Evolutionary conservation across 2,888 invertebrate species (phyloP), one percentile per base, ranked within the genome.

Genomic region (Masnerella sp.): DNA sequence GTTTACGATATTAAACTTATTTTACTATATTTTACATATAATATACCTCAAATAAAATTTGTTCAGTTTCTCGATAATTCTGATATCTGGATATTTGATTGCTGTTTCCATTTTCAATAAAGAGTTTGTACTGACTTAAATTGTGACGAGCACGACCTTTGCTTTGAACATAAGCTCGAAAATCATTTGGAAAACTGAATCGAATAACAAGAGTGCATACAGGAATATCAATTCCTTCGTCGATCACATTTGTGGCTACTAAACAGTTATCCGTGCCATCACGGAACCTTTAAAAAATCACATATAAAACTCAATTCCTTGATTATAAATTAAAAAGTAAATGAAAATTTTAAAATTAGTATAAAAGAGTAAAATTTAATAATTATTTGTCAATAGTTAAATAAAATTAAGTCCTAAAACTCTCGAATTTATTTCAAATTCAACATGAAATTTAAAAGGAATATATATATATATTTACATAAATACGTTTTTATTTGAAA

Each of bases 211-310:
- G 87, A 70, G 93, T 92, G 83, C 98, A 98, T 20, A 91, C 90
- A 1, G 93, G 93, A 20, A 97, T 90, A 86, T 97, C 96, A 7
- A 97, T 91, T 0, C 97, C 97, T 88, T 98, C 97, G 84, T 97
- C 97, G 18, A 97, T 88, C 0, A 97, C 94, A 83, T 93, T 93
- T 0, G 97, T 93, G 0, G 93, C 90, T 0, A 94, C 87, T 18
- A 95, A 83, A 1, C 94, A 83, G 84, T 95, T 95, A 3, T 89
- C 86, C 25, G 90, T 88, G 5, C 91, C 90, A 5, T 86, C 86
- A 15, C 90, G 88, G 81, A 94, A 94, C 30, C 90, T 89, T 11
- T 14, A 40, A 56, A 38, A n/a, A n/a, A n/a, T n/a, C n/a, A n/a
- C n/a, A n/a, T n/a, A n/a, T n/a, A 28, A 14, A 45, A 40, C 11